Percentiles rank a stretch among this genome's conserved stretches.
These are phyloP conservation scores for Bradynema listronoti DNA, from an alignment of 1,140 invertebrate genomes.

Conservation along the genomic window DNA sequence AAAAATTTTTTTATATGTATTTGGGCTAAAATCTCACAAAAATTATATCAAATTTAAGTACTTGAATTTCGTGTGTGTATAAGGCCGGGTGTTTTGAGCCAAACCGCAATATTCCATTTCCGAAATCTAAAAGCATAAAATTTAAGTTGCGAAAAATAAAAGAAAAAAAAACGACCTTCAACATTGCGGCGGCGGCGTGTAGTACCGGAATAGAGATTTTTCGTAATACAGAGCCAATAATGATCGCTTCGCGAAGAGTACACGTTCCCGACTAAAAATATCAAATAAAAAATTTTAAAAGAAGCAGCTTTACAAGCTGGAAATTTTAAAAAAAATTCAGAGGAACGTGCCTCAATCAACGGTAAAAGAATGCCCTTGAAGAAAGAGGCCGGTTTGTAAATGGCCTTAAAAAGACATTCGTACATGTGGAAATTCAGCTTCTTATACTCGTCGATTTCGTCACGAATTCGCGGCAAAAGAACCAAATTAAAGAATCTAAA, in stretches of 20 bases:
- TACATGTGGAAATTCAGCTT: conserved; percentile 93
- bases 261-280: conserved; percentile 79
- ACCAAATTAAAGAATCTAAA: conserved; percentile 68
- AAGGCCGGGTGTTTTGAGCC: too few relatives aligned
- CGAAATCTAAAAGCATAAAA: conserved; percentile 66
- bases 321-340: not conserved
- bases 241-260: conserved; percentile 86
- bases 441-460: conserved; percentile 90
- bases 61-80: too few relatives aligned
- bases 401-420: conserved; percentile 80
- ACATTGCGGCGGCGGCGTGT: conserved; percentile 87
- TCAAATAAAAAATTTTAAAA: conserved; percentile 20
- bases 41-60: too few relatives aligned
- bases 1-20: too few relatives aligned
- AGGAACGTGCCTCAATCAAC: conserved; percentile 58
- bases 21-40: too few relatives aligned
- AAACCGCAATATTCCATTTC: conserved; percentile 96
- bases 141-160: not conserved
- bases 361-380: conserved; percentile 94
- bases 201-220: conserved; percentile 84
- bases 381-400: conserved; percentile 96
- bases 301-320: not conserved
- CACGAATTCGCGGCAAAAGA: conserved; percentile 75
- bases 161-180: conserved; percentile 63
- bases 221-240: conserved; percentile 78